phyloP scores from a whole-genome alignment of 37 sponge, comb jelly and placozoan species.

The Geodia barretti region DNA sequence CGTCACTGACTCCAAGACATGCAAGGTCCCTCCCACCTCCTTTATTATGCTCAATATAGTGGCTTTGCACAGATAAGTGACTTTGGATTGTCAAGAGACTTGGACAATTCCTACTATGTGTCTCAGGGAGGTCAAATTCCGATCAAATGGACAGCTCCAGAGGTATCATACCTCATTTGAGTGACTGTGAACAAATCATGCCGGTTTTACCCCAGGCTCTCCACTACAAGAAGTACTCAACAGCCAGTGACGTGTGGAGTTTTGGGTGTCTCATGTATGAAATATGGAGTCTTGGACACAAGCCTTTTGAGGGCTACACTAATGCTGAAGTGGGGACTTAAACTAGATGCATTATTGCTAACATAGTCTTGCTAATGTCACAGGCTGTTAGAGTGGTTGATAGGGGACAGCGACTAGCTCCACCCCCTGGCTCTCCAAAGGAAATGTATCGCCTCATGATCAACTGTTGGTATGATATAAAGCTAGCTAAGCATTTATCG shows the following conservation, averaged over 20 bases:
- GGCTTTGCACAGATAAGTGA: conserved; percentile 49
- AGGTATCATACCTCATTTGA: conserved; percentile 31
- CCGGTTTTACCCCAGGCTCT: conserved; percentile 12
- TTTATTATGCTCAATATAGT: background rate
- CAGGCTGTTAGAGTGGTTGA: conserved; percentile 26
- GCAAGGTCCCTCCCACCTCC: conserved; percentile 29
- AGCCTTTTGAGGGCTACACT: conserved; percentile 10
- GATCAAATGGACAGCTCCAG: conserved; percentile 84
- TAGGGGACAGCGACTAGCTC: conserved; percentile 8
- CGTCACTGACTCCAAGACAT: conserved; percentile 37
- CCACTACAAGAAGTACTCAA: conserved; percentile 38
- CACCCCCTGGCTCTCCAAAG: conserved; percentile 35
- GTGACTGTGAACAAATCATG: background rate
- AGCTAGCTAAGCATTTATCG: no score
- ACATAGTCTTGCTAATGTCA: background rate
- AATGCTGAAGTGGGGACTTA: conserved; percentile 14
- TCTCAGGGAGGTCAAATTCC: conserved; percentile 54
- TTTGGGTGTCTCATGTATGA: conserved; percentile 57
- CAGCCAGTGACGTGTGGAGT: conserved; percentile 60
- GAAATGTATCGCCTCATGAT: conserved; percentile 28
- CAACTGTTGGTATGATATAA: conserved; percentile 32
- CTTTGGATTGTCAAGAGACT: conserved; percentile 74
- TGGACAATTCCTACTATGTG: conserved; percentile 45
- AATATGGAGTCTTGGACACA: conserved; percentile 58
- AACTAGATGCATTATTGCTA: background rate